Evolutionary conservation across 1,140 invertebrate genomes (phyloP).

Genomic region (Homarus americanus): DNA sequence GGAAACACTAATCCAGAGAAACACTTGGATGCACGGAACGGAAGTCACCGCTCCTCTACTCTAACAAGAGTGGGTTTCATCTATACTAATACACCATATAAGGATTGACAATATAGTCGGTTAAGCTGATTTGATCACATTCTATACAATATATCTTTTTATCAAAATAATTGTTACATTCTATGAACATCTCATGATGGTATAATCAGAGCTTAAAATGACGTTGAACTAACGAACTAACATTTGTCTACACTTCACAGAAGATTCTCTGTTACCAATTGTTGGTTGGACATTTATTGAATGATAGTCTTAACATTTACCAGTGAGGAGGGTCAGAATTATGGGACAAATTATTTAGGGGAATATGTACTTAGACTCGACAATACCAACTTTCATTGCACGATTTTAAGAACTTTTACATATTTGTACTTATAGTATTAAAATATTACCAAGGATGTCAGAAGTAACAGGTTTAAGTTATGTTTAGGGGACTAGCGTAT

Average conservation of each 20-base stretch:
- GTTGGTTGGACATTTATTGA: constrained; percentile 50
- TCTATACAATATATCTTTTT: constrained; percentile 53
- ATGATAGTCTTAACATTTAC: constrained; percentile 25
- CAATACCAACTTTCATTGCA: constrained; percentile 48
- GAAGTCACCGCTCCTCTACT: too few species aligned
- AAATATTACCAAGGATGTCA: constrained; percentile 26
- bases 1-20: neutral
- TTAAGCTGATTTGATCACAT: constrained; percentile 41
- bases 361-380: constrained; percentile 40
- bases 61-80: too few species aligned
- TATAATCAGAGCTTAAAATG: constrained; percentile 42
- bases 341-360: constrained; percentile 18
- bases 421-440: constrained; percentile 69
- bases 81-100: neutral
- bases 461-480: constrained; percentile 15
- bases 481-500: constrained; percentile 2
- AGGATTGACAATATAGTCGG: neutral
- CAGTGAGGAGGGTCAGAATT: constrained; percentile 6
- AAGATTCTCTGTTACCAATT: neutral
- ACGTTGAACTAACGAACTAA: constrained; percentile 20
- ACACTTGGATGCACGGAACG: neutral
- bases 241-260: constrained; percentile 17
- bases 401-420: constrained; percentile 57
- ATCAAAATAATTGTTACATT: constrained; percentile 71
- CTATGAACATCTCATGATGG: constrained; percentile 47